Evolutionary conservation across 2,113 vertebrate genomes (phyloP).

Genomic region (Salvelinus alpinus): DNA sequence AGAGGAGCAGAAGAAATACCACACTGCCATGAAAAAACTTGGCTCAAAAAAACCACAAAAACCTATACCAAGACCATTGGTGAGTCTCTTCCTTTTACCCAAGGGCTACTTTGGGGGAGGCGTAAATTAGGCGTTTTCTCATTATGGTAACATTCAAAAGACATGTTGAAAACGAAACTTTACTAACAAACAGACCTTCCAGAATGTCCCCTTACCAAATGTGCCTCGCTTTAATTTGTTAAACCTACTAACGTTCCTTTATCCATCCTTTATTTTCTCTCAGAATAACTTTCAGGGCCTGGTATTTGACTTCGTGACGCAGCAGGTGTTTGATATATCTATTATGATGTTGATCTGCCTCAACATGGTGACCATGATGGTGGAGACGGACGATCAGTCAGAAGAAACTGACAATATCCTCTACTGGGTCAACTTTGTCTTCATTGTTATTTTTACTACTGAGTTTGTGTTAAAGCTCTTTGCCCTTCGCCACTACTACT

Average conservation of each 20-base stretch:
- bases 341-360: slow-evolving; percentile 99
- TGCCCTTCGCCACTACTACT: slow-evolving; percentile 94
- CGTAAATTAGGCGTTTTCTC: neutral
- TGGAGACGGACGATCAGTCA: slow-evolving; percentile 94
- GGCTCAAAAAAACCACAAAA: slow-evolving; percentile 99
- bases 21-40: slow-evolving; percentile 98
- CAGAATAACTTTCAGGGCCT: slow-evolving; percentile 94
- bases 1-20: slow-evolving; percentile 98
- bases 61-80: slow-evolving; percentile 93
- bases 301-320: slow-evolving; percentile 96
- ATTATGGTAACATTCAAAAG: neutral
- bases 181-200: neutral
- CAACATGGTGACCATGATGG: slow-evolving; percentile 99
- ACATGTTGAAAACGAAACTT: neutral
- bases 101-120: neutral
- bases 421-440: slow-evolving; percentile 97
- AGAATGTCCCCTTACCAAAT: neutral
- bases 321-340: slow-evolving; percentile 97
- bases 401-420: slow-evolving; percentile 89
- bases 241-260: neutral
- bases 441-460: slow-evolving; percentile 93
- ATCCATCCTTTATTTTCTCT: neutral
- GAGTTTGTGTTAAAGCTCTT: slow-evolving; percentile 97
- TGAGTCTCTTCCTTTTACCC: slow-evolving; percentile 47
- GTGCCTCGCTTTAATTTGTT: neutral